Conservation (phyloP, 2,888 invertebrate genomes). For the Sisyra terminalis region DNA sequence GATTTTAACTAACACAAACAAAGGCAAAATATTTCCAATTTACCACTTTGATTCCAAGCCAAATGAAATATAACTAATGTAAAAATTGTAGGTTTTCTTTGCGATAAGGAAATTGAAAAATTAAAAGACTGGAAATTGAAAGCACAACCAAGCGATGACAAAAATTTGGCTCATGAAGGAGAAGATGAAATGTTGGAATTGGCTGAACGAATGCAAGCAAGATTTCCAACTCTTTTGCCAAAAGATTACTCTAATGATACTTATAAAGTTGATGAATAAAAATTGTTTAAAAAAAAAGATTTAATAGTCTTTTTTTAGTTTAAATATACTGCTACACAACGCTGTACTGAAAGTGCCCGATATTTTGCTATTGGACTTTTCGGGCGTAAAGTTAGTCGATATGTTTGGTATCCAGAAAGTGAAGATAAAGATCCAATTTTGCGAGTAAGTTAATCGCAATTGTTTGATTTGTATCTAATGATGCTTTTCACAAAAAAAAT, state of each 20-base stretch:
- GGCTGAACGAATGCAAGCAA: constrained; percentile 53
- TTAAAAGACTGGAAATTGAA: constrained; percentile 42
- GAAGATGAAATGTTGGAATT: constrained; percentile 56
- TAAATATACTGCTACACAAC: constrained; percentile 58
- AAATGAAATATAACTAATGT: no score
- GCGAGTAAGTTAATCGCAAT: constrained; percentile 44
- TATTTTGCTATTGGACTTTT: constrained; percentile 62
- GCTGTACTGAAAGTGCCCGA: constrained; percentile 57
- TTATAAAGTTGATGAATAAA: constrained; percentile 29
- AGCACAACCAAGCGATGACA: constrained; percentile 34
- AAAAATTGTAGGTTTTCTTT: constrained; percentile 30
- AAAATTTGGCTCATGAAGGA: constrained; percentile 52
- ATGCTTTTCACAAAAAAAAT: no score
- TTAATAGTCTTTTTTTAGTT: constrained; percentile 36
- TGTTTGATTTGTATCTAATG: no score
- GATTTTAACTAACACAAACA: constrained; percentile 32
- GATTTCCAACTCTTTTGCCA: constrained; percentile 48
- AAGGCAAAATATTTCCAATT: no score
- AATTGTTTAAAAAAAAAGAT: not conserved
- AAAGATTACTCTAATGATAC: constrained; percentile 40
- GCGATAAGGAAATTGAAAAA: constrained; percentile 24
- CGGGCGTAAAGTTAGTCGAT: constrained; percentile 39
- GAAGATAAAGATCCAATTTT: constrained; percentile 45
- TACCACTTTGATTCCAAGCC: no score
- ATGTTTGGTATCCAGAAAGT: constrained; percentile 47